Base-by-base conservation (phyloP, 2,888 invertebrate genomes). In the Plagodis dolabraria region DNA sequence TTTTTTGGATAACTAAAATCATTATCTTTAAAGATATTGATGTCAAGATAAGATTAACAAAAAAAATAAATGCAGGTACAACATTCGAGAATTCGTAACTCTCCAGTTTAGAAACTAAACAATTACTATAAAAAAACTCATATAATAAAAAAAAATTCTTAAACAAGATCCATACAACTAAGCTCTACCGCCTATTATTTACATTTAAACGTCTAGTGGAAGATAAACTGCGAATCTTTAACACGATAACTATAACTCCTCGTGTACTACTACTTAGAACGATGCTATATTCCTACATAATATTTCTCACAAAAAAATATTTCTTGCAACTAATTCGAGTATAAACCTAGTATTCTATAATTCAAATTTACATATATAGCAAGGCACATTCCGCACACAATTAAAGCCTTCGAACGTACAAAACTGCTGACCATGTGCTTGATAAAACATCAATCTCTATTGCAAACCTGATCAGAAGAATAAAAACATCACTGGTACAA, bases 321-420 rank as follows among this genome's bases (percentile, higher is more conserved):
- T 87, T 89, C 83, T 90, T 87, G 89, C 87, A 91, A 91, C 90
- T 92, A 92, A 91, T 92, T 92, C 91, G 89, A 90, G 91, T 90
- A 86, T 92, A 90, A 86, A 89, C 88, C 91, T 92, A 92, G 85
- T 82, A 84, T 85, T 83, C 77, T 78, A 79, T 80, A 74, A 79
- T 80, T 74, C 83, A 82, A 88, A 89, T 87, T 77, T 88, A 92
- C 87, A 87, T 83, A 87, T 83, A 88, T 85, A 89, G 92, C 93
- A 93, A 93, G 93, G 93, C 93, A 93, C 93, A 93, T 92, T 93
- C 93, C 93, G 89, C 90, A 92, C 92, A 86, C 92, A 85, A 83
- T 87, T 87, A 87, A 90, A 90, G 89, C 90, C 91, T 80, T 83
- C 80, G 73, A 82, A 86, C 82, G 75, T 83, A 83, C 80, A 77